Evolutionary conservation across 23 tunicate species (phyloP), one percentile per base, ranked within the genome.

Genomic region (Phallusia fumigata): DNA sequence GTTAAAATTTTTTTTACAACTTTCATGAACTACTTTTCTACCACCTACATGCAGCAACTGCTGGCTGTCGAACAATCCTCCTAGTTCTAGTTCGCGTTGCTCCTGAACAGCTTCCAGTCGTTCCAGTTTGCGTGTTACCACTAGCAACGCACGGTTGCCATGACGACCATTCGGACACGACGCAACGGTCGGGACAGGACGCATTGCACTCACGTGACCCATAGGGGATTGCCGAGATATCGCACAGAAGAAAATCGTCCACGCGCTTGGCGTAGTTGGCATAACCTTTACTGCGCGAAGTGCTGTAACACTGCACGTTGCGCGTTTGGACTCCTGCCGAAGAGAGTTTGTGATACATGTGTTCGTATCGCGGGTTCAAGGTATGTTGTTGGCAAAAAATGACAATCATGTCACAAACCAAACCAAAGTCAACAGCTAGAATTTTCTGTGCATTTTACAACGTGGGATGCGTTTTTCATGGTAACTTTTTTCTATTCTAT

Each of bases 111-210:
- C 80, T 72, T 19, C 85, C 85, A 0, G 36, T 32, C 35, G 16
- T n/a, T 30, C 85, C 84, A 18, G 64, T 0, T 1, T 6, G 31
- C 30, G 21, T 28, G n/a, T 30, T 49, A 77, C 35, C 76, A 2
- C 30, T 13, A 6, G 21, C 24, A 0, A 11, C 21, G 72, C 97
- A 92, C 10, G 74, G 65, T 49, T 74, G 69, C 97, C 97, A 92
- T 8, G 80, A 0, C 40, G 89, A 84, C 97, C 97, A 92, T 33
- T 87, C 76, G 24, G 97, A 87, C 28, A 89, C 53, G 18, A 92
- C 92, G 52, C 97, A 92, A 30, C 88, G 65, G 33, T 82, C 86
- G 28, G 89, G 84, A 50, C 97, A 87, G 30, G 92, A 80, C 36
- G 51, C 50, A 52, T 53, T 40, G 73, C 92, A 87, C 2, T 30